Base-by-base conservation (phyloP, 2,113 vertebrate genomes). In the Diadophis punctatus region DNA sequence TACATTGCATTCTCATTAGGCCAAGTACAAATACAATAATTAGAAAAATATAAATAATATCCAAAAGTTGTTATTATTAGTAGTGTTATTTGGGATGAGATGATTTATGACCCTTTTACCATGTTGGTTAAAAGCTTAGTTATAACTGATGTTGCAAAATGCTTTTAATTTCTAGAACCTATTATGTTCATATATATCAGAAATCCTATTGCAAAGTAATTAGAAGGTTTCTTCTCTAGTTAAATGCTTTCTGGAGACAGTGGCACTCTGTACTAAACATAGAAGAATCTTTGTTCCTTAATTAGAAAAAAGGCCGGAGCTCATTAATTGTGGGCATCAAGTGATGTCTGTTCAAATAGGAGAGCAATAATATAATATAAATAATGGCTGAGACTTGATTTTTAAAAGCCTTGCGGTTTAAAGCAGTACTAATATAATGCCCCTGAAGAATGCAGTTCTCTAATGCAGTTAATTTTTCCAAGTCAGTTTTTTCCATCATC, bases 221-320 rank as follows among this genome's bases (percentile, higher is more conserved):
- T 96, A 97, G 96, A 97, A 97, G 95, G 95, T 93, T 96, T 96
- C 91, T 93, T 86, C 86, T 94, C 90, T 94, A 52, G 96, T 96
- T 94, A 95, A 96, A 95, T 46, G 90, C 93, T 96, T 96, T 96
- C 96, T 96, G 92, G 91, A 95, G 97, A 95, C 97, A 96, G 96
- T 91, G 91, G 95, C 95, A 95, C 96, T 96, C 96, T 96, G 89
- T 95, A 96, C 94, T 95, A 92, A 90, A 90, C 94, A 94, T 94
- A 96, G 58, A 93, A 94, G 95, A 95, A 97, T 97, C 97, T 97
- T 97, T 97, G 97, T 97, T 97, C 97, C 95, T 97, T 97, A 97
- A 97, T 97, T 97, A 97, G 96, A 95, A 96, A 96, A 97, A 95
- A 94, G 95, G 95, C 96, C 94, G 91, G 96, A 96, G 95, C 96